Percentiles rank a stretch among this genome's conserved stretches.
phyloP scores from a whole-genome alignment of 1,140 invertebrate species.

The Chironomus striatipennis region DNA sequence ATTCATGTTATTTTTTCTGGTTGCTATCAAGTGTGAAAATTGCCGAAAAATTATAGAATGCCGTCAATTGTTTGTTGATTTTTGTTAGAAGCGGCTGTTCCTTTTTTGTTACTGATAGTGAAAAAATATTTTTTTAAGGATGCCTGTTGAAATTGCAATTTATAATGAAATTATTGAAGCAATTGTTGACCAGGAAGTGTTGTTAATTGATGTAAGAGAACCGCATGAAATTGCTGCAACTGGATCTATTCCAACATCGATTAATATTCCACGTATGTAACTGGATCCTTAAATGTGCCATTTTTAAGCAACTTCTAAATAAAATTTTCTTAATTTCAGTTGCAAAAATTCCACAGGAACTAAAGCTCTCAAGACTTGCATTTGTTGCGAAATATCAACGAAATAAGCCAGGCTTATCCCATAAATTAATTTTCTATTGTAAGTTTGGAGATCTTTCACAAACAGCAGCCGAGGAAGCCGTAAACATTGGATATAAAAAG shows the following conservation, averaged over 20 bases:
- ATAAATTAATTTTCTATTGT: conserved; percentile 47
- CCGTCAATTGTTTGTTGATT: too few relatives aligned
- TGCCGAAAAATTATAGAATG: too few relatives aligned
- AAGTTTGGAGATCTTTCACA: conserved; percentile 44
- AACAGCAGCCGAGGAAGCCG: conserved; percentile 43
- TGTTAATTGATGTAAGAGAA: conserved; percentile 60
- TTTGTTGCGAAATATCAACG: conserved; percentile 43
- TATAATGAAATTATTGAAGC: conserved; percentile 46
- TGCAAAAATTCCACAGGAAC: conserved; percentile 39
- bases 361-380: conserved; percentile 42
- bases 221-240: conserved; percentile 53
- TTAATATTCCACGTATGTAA: conserved; percentile 60
- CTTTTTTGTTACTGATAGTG: too few relatives aligned
- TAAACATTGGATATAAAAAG: conserved; percentile 44
- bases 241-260: conserved; percentile 55
- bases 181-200: conserved; percentile 37
- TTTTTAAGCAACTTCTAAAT: not conserved
- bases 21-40: too few relatives aligned
- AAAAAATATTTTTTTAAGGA: not conserved
- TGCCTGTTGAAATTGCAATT: conserved; percentile 34
- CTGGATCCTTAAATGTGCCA: not conserved
- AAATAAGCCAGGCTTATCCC: conserved; percentile 40
- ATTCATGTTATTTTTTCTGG: too few relatives aligned
- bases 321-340: conserved; percentile 35
- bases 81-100: too few relatives aligned